Conservation (phyloP, 2,113 vertebrate species). For the Nanorana parkeri region DNA sequence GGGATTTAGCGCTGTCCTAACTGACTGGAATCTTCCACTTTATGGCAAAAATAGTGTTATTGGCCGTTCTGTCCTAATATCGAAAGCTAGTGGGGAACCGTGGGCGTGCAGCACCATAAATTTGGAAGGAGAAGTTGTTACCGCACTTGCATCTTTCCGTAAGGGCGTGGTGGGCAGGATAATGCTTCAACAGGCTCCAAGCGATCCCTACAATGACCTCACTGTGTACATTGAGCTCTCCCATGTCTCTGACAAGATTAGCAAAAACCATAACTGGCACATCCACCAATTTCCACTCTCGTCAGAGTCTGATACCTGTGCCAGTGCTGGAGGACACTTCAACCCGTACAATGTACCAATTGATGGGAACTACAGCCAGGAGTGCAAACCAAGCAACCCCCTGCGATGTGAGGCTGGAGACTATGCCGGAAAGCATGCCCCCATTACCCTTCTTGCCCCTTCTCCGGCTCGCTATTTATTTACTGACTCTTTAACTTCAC, state of each 20-base stretch:
- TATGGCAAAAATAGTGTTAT: slow-evolving; percentile 79
- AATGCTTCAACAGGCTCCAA: slow-evolving; percentile 70
- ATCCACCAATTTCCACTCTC: slow-evolving; percentile 75
- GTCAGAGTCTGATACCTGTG: slow-evolving; percentile 69
- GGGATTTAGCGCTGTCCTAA: slow-evolving; percentile 53
- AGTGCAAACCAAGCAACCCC: slow-evolving; percentile 68
- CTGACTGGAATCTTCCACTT: slow-evolving; percentile 77
- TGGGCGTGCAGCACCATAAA: slow-evolving; percentile 72
- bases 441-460: slow-evolving; percentile 62
- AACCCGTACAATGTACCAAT: slow-evolving; percentile 71
- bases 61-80: slow-evolving; percentile 78
- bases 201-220: slow-evolving; percentile 75
- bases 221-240: slow-evolving; percentile 74
- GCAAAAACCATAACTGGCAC: slow-evolving; percentile 76
- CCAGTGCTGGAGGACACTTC: slow-evolving; percentile 73
- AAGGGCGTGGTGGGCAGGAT: slow-evolving; percentile 72
- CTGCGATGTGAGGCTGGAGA: slow-evolving; percentile 78
- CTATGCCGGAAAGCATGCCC: slow-evolving; percentile 67
- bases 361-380: slow-evolving; percentile 62
- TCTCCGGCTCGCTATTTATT: slow-evolving; percentile 69
- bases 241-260: slow-evolving; percentile 63
- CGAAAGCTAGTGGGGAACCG: slow-evolving; percentile 60
- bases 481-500: slow-evolving; percentile 76
- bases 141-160: slow-evolving; percentile 69
- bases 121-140: slow-evolving; percentile 68